Evolutionary conservation across 2,797 vertebrate genomes (phyloP), one percentile per base, ranked within the genome.

Genomic region (Poeciliopsis infans): DNA sequence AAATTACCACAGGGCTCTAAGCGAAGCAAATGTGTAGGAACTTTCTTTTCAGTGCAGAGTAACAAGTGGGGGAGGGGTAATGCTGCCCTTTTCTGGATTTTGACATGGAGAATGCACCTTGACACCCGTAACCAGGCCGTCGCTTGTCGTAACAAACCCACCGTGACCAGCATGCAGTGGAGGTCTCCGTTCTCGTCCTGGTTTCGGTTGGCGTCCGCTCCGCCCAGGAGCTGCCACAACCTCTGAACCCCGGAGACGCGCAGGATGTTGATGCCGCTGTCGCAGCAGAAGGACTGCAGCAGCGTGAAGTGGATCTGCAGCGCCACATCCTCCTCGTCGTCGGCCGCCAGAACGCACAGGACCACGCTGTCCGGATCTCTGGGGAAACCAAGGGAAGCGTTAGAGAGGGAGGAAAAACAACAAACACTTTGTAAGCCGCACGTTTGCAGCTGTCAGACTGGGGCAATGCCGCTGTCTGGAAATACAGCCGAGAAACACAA

Each of bases 271-370:
- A 98, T 98, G 91, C 97, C 96, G 1, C 96, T 97, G 92, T 98
- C 97, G 0, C 97, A 97, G 87, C 97, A 99, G 77, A 98, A 99
- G 0, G 97, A 96, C 87, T 97, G 97, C 84, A 99, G 96, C 33
- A 99, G 95, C 0, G 98, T 99, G 92, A 99, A 98, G 90, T 99
- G 98, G 91, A 99, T 98, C 90, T 98, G 97, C 78, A 99, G 88
- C 0, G 96, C 97, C 28, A 98, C 96, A 25, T 98, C 97, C 0
- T 92, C 95, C 7, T 97, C 96, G 3, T 96, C 94, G 0, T 98
- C 98, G 0, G 96, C 93, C 12, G 96, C 97, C 87, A 98, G 88
- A 0, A 98, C 92, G 36, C 98, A 99, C 59, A 99, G 91, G 2
- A 97, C 97, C 81, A 98, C 97, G 1, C 96, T 96, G 93, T 99